Conservation (phyloP, 2,888 invertebrate species). For the Cantharis lateralis region DNA sequence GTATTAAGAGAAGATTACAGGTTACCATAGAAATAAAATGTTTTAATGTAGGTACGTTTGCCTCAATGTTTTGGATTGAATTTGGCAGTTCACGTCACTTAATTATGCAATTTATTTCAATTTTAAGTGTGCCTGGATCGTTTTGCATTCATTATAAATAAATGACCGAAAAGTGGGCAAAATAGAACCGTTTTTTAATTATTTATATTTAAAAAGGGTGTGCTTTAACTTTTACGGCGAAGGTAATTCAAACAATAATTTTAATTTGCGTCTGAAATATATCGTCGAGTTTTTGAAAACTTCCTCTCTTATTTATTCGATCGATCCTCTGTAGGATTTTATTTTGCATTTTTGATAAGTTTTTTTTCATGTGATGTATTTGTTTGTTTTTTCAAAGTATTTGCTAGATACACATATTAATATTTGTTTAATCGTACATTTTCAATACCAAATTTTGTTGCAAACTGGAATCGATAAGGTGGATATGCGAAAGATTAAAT, state of each 20-base stretch:
- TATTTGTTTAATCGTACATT: not conserved
- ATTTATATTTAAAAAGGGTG: not conserved
- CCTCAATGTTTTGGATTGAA: not conserved
- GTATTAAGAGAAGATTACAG: slow-evolving; percentile 4
- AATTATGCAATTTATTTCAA: slow-evolving; percentile 21
- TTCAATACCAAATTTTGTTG: not conserved
- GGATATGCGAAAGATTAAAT: not conserved
- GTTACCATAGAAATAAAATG: not conserved
- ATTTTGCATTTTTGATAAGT: not conserved
- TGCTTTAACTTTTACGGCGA: not conserved
- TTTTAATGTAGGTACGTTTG: slow-evolving; percentile 2
- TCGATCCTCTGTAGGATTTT: not conserved
- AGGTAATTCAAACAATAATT: not conserved
- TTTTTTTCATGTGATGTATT: not conserved
- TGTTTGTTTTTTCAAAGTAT: not conserved
- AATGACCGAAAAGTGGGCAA: slow-evolving; percentile 6
- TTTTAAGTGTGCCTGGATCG: slow-evolving; percentile 1
- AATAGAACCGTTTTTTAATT: not conserved
- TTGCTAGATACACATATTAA: not conserved
- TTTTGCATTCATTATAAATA: slow-evolving; percentile 5
- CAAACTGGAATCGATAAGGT: not conserved
- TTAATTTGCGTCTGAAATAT: not conserved
- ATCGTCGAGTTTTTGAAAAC: not conserved
- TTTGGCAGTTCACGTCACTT: slow-evolving; percentile 9
- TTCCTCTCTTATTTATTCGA: not conserved